A percentile compares a stretch with the other conserved stretches of the same genome.
phyloP scores from a whole-genome alignment of 2,797 vertebrate genomes.

The Anguilla megastoma region DNA sequence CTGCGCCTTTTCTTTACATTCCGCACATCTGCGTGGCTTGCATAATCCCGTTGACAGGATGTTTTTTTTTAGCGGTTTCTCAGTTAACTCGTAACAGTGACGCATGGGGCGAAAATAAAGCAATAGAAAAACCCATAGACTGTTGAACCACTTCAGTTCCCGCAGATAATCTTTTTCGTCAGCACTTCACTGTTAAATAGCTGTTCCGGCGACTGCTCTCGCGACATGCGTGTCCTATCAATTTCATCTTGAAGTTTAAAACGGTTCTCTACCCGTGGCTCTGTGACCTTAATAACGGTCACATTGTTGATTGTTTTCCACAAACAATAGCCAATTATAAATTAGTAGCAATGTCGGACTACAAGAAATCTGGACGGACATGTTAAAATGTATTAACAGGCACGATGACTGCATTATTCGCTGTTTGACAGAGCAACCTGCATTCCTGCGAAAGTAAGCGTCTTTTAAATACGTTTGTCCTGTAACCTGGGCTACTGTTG shows the following conservation, averaged over 20 bases:
- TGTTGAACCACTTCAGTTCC: background rate
- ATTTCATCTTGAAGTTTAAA: background rate
- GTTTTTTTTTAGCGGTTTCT: background rate
- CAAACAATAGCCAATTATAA: background rate
- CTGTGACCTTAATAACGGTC: background rate
- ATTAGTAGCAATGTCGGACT: background rate
- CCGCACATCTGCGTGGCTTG: background rate
- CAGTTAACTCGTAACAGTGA: background rate
- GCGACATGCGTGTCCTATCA: background rate
- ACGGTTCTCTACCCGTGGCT: background rate
- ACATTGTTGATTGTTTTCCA: background rate
- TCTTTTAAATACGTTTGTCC: slow-evolving; percentile 40
- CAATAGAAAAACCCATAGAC: too few species aligned
- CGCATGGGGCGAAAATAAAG: background rate
- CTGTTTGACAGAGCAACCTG: slow-evolving; percentile 45
- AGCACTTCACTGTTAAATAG: background rate
- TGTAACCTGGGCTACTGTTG: slow-evolving; percentile 47
- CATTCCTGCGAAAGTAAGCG: slow-evolving; percentile 54
- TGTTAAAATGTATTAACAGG: slow-evolving; percentile 48
- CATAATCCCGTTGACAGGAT: background rate
- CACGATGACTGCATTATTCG: slow-evolving; percentile 57
- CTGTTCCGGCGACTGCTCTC: background rate
- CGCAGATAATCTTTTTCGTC: background rate
- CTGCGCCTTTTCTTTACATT: background rate
- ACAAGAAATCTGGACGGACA: slow-evolving; percentile 36